These are phyloP conservation scores for Lycophotia porphyrea DNA, from an alignment of 2,888 invertebrate genomes.

Conservation along the genomic window DNA sequence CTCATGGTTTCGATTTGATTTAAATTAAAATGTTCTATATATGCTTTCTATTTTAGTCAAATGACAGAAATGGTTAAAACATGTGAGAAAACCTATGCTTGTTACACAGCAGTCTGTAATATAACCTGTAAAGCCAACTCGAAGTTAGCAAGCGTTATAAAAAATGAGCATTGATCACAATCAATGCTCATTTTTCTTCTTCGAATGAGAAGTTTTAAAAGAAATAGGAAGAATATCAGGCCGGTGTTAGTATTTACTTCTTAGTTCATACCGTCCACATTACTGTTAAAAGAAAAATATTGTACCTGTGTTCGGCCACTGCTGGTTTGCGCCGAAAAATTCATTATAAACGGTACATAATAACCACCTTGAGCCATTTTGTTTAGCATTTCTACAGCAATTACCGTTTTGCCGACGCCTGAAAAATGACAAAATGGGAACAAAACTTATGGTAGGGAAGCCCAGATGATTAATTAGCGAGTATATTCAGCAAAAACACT, in stretches of 20 bases:
- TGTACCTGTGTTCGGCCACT: slow-evolving; percentile 93
- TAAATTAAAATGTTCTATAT: neutral
- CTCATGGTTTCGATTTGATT: neutral
- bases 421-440: slow-evolving; percentile 51
- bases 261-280: neutral
- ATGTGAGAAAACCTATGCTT: neutral
- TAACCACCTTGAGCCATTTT: slow-evolving; percentile 90
- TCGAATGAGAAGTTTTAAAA: neutral
- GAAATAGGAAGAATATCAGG: neutral
- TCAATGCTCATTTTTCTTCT: neutral
- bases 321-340: slow-evolving; percentile 98
- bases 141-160: neutral
- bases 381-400: slow-evolving; percentile 94
- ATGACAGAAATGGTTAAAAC: neutral
- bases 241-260: neutral
- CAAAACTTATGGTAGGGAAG: neutral
- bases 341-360: slow-evolving; percentile 94
- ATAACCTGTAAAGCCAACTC: neutral
- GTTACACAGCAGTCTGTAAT: neutral
- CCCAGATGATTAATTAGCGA: neutral
- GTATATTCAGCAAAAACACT: neutral
- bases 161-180: neutral
- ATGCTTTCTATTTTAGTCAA: neutral
- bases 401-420: slow-evolving; percentile 97
- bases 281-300: neutral